A percentile compares a stretch with the other conserved stretches of the same genome.
Conservation (phyloP, 2,113 vertebrate species). For the Turnix velox region DNA sequence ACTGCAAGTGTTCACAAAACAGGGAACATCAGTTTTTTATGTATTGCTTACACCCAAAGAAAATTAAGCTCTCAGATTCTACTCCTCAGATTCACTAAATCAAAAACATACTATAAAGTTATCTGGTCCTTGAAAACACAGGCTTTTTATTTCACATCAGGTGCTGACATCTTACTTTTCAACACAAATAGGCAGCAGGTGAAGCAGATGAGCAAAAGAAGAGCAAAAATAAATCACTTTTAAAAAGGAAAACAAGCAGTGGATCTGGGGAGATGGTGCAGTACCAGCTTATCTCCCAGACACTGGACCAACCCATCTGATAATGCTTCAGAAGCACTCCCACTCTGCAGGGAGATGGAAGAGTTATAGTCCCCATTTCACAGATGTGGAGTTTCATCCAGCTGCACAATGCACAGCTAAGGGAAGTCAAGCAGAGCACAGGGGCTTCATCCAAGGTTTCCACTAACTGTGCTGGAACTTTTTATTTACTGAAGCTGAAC, state of each 20-base stretch:
- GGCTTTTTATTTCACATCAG: not conserved
- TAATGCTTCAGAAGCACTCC: not conserved
- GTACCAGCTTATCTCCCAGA: not conserved
- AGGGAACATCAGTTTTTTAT: not conserved
- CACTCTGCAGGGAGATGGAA: not conserved
- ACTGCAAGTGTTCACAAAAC: not conserved
- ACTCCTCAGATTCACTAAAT: too few relatives aligned
- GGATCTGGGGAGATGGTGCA: not conserved
- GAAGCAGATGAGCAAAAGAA: not conserved
- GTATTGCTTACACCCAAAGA: not conserved
- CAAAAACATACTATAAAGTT: not conserved
- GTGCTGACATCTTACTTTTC: not conserved
- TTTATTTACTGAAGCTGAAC: not conserved
- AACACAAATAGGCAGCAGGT: not conserved
- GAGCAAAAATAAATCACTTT: not conserved
- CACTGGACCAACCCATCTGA: not conserved
- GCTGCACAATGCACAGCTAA: fast-evolving
- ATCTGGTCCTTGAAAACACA: not conserved
- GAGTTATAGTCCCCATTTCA: not conserved
- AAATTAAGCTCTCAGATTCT: not conserved
- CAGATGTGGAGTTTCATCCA: not conserved
- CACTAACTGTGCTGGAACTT: not conserved
- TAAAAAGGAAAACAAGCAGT: not conserved
- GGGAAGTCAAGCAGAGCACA: not conserved
- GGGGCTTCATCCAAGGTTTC: not conserved